phyloP scores from a whole-genome alignment of 2,888 invertebrate species.

The Tillus elongatus region DNA sequence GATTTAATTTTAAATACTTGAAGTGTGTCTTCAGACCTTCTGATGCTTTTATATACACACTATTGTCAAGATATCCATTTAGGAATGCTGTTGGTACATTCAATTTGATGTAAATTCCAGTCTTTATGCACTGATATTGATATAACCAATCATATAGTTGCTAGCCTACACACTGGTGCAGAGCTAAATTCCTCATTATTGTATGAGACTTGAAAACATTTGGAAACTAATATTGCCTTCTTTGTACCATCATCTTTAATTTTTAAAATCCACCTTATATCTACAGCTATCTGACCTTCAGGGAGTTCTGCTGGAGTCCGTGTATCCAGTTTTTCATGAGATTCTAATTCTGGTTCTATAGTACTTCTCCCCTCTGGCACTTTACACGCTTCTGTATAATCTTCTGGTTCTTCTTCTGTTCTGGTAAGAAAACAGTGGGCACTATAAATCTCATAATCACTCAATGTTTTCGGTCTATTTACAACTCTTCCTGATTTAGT shows the following conservation, averaged over 20 bases:
- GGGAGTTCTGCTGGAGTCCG: slow-evolving; percentile 4
- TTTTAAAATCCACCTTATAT: slow-evolving; percentile 6
- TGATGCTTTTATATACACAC: slow-evolving; percentile 17
- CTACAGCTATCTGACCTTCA: slow-evolving; percentile 4
- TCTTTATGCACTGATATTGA: slow-evolving; percentile 10
- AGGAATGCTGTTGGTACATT: too few relatives aligned
- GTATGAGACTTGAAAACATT: too few relatives aligned
- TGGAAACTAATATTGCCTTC: background rate
- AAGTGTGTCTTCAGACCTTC: slow-evolving; percentile 14
- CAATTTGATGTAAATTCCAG: slow-evolving; percentile 15
- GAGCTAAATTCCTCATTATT: too few relatives aligned
- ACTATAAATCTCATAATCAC: too few relatives aligned
- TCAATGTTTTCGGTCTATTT: too few relatives aligned
- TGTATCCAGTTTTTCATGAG: slow-evolving; percentile 12
- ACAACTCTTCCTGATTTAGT: too few relatives aligned
- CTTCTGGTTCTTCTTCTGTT: slow-evolving; percentile 12
- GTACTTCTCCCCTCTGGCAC: slow-evolving; percentile 11
- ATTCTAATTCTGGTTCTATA: slow-evolving; percentile 11
- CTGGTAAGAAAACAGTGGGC: slow-evolving; percentile 14
- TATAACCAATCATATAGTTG: slow-evolving; percentile 12
- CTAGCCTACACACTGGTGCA: slow-evolving; percentile 14
- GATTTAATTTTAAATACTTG: slow-evolving; percentile 18
- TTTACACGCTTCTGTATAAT: slow-evolving; percentile 13
- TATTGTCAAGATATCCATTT: too few relatives aligned
- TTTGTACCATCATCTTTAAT: too few relatives aligned